Conservation (phyloP, 2,888 invertebrate genomes). For the Hydriomena furcata region DNA sequence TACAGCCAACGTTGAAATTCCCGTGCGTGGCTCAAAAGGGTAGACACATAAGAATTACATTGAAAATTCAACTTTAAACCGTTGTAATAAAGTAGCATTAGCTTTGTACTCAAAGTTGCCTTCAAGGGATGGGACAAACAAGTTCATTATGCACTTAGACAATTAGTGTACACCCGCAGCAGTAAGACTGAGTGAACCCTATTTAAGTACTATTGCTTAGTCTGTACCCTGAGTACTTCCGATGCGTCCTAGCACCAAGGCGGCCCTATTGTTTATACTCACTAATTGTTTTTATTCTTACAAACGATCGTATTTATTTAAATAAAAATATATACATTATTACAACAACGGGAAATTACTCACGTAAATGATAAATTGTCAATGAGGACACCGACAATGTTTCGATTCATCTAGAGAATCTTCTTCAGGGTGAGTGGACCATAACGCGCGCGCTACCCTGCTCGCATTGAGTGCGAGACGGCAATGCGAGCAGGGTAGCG, state of each 20-base stretch:
- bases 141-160: constrained; percentile 82
- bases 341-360: no score
- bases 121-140: constrained; percentile 69
- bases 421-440: no score
- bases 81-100: constrained; percentile 41
- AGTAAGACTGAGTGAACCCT: constrained; percentile 50
- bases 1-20: constrained; percentile 7
- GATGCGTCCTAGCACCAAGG: constrained; percentile 55
- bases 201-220: constrained; percentile 33
- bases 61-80: constrained; percentile 44
- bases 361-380: no score
- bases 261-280: constrained; percentile 25
- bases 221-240: constrained; percentile 68
- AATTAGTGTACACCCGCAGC: constrained; percentile 77
- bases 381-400: no score
- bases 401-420: no score
- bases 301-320: no score
- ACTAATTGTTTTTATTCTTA: no score
- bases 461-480: no score
- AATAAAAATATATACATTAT: no score
- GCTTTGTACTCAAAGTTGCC: constrained; percentile 42
- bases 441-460: no score
- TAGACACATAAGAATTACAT: constrained; percentile 31
- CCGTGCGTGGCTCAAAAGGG: constrained; percentile 14
- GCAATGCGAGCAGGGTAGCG: no score